A percentile compares a stretch with the other conserved stretches of the same genome.
Conservation (phyloP, 2,888 invertebrate species). For the Pogonocherus hispidulus region DNA sequence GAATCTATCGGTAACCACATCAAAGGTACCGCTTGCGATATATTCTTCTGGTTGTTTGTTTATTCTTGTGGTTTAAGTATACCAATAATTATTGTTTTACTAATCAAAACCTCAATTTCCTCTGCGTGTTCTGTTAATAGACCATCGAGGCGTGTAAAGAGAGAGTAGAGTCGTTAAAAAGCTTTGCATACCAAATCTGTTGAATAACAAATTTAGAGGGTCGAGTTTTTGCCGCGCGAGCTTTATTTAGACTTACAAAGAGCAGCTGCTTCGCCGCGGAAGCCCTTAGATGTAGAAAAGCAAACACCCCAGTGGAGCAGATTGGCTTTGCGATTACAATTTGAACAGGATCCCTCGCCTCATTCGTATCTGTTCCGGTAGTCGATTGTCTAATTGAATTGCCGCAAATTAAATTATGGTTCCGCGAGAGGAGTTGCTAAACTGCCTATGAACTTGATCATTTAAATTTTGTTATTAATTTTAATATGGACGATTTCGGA, state of each 20-base stretch:
- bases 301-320: conserved; percentile 16
- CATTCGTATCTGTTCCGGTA: neutral
- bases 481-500: no score
- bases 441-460: neutral
- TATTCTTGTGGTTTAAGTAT: no score
- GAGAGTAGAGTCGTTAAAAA: conserved; percentile 39
- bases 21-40: no score
- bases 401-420: neutral
- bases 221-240: conserved; percentile 24
- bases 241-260: conserved; percentile 24
- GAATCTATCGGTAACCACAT: no score
- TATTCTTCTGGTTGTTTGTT: no score
- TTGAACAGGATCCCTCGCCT: neutral
- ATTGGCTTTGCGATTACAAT: conserved; percentile 22
- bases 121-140: no score
- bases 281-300: conserved; percentile 1
- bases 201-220: conserved; percentile 43
- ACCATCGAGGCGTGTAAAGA: conserved; percentile 23
- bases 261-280: conserved; percentile 18
- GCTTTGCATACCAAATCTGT: conserved; percentile 45
- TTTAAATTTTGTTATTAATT: no score
- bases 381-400: neutral
- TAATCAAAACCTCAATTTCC: no score
- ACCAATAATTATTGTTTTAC: no score
- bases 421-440: neutral